Conservation (phyloP, 2,888 invertebrate species). For the Opisthograptis luteolata region DNA sequence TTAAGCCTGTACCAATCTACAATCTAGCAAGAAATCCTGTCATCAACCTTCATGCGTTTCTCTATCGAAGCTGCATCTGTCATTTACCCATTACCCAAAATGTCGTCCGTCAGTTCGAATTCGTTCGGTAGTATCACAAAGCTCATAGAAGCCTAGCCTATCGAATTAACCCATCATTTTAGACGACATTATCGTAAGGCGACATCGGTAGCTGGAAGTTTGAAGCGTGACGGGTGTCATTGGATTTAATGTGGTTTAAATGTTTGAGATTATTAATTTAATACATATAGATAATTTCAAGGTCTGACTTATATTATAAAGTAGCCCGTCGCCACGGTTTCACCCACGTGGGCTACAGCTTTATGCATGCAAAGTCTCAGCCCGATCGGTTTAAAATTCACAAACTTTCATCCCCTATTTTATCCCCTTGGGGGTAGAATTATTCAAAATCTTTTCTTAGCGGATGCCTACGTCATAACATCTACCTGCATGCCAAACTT, state of each 20-base stretch:
- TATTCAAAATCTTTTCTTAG: no score
- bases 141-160: conserved; percentile 51
- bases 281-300: no score
- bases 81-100: conserved; percentile 55
- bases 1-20: background rate
- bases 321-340: no score
- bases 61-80: conserved; percentile 34
- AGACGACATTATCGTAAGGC: conserved; percentile 59
- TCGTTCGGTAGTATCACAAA: conserved; percentile 58
- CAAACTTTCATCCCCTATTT: no score
- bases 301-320: no score
- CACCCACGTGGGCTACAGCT: no score
- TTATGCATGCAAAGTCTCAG: no score
- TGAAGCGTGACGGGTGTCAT: conserved; percentile 52
- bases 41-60: conserved; percentile 29
- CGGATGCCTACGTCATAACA: no score
- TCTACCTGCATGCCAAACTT: no score
- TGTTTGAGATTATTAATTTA: conserved; percentile 17
- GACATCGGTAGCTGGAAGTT: conserved; percentile 69
- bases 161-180: conserved; percentile 75
- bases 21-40: conserved; percentile 22
- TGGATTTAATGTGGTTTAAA: conserved; percentile 38
- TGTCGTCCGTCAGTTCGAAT: conserved; percentile 57
- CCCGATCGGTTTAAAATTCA: no score
- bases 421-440: no score